A percentile compares a stretch with the other conserved stretches of the same genome.
Conservation (phyloP, 2,797 vertebrate species). For the Lindbergichthys nudifrons region DNA sequence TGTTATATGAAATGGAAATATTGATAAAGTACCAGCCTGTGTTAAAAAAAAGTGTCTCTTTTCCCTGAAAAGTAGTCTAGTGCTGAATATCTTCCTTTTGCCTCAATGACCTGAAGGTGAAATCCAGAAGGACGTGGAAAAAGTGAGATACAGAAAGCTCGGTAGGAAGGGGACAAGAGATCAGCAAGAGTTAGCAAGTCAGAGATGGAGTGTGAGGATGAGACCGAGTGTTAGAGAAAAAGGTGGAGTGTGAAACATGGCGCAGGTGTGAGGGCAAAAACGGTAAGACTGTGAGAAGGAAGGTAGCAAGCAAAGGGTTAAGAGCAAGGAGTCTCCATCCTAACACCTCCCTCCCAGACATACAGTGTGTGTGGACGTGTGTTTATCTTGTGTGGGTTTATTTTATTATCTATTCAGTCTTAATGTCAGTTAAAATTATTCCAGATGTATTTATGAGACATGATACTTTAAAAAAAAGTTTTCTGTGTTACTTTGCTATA, state of each 20-base stretch:
- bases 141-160: conserved; percentile 35
- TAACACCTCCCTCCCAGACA: conserved; percentile 3
- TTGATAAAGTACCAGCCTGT: not conserved
- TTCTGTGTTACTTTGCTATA: not conserved
- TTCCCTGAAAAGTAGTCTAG: conserved; percentile 13
- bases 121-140: conserved; percentile 31
- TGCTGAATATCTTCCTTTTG: conserved; percentile 16
- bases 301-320: conserved; percentile 49
- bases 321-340: conserved; percentile 24
- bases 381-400: not conserved
- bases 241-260: conserved; percentile 56
- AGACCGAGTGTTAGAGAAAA: conserved; percentile 43
- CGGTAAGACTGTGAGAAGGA: conserved; percentile 32
- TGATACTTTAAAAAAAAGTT: not conserved
- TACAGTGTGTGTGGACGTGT: conserved; percentile 2
- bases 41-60: not conserved
- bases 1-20: too few species aligned
- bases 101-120: conserved; percentile 22
- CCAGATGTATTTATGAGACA: not conserved
- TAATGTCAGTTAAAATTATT: not conserved
- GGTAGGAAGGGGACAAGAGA: conserved; percentile 42
- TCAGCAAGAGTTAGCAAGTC: conserved; percentile 44
- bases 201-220: conserved; percentile 41
- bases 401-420: not conserved
- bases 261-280: conserved; percentile 69